A percentile compares a stretch with the other conserved stretches of the same genome.
phyloP scores from a whole-genome alignment of 2,888 invertebrate species.

The Gortyna flavago region DNA sequence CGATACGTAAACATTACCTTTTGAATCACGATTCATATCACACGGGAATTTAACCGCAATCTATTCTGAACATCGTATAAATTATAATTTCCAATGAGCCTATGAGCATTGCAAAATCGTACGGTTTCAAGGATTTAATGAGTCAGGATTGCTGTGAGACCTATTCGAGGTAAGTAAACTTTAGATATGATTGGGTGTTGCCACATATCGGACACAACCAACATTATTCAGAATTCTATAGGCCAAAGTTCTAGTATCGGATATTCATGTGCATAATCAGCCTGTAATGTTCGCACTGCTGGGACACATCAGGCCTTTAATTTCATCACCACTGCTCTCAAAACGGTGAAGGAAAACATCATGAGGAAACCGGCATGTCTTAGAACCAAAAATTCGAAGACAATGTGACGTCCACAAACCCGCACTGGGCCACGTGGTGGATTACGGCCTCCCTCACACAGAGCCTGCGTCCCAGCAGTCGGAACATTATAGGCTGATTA shows the following conservation, averaged over 20 bases:
- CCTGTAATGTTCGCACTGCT: neutral
- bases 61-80: slow-evolving; percentile 34
- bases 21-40: slow-evolving; percentile 35
- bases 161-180: slow-evolving; percentile 31
- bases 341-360: too few relatives aligned
- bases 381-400: too few relatives aligned
- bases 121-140: slow-evolving; percentile 30
- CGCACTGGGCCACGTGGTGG: too few relatives aligned
- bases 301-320: too few relatives aligned
- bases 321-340: too few relatives aligned
- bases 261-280: neutral
- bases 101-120: slow-evolving; percentile 39
- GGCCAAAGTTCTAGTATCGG: neutral
- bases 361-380: too few relatives aligned
- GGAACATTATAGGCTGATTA: too few relatives aligned
- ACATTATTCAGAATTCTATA: neutral
- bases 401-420: too few relatives aligned
- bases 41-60: slow-evolving; percentile 38
- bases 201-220: neutral
- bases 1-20: slow-evolving; percentile 30
- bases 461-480: too few relatives aligned
- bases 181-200: neutral
- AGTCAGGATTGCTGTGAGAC: slow-evolving; percentile 21
- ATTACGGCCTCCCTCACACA: too few relatives aligned
- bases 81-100: slow-evolving; percentile 46